These are phyloP conservation scores for Bombus waltoni DNA, from an alignment of 1,140 invertebrate species.

Conservation along the genomic window DNA sequence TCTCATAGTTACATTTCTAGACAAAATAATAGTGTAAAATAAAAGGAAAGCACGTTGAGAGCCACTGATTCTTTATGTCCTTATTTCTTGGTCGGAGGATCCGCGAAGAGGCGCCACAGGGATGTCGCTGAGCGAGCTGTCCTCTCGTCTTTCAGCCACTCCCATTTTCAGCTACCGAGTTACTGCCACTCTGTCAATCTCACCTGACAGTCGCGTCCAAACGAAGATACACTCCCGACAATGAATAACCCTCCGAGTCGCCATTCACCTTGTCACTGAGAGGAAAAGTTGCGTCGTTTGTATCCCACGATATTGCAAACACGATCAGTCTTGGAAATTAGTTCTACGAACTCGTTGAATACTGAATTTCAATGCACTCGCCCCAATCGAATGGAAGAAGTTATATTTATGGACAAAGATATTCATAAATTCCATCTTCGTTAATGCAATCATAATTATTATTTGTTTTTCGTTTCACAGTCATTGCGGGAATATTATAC, in stretches of 20 bases:
- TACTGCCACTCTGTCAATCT: constrained; percentile 70
- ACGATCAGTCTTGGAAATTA: constrained; percentile 43
- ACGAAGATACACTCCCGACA: constrained; percentile 51
- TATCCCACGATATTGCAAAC: constrained; percentile 39
- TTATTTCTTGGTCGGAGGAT: constrained; percentile 32
- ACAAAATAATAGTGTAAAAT: too few species aligned
- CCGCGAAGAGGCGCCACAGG: constrained; percentile 65
- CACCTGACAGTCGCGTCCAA: constrained; percentile 50
- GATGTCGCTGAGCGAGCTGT: constrained; percentile 72
- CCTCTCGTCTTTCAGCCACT: constrained; percentile 73
- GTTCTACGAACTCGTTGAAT: constrained; percentile 36
- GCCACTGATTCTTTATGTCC: constrained; percentile 53
- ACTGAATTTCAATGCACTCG: neutral
- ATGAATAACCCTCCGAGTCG: constrained; percentile 53
- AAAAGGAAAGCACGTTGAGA: constrained; percentile 33
- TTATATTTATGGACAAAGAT: neutral
- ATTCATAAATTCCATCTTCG: neutral
- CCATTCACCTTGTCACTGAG: constrained; percentile 45
- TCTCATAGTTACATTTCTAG: too few species aligned
- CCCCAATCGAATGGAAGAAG: neutral
- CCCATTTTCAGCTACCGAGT: constrained; percentile 73
- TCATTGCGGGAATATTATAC: too few species aligned
- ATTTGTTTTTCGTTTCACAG: too few species aligned
- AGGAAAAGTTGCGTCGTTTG: constrained; percentile 43
- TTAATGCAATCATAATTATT: neutral